Evolutionary conservation across 2,113 vertebrate species (phyloP).

Genomic region (Stegastes partitus): DNA sequence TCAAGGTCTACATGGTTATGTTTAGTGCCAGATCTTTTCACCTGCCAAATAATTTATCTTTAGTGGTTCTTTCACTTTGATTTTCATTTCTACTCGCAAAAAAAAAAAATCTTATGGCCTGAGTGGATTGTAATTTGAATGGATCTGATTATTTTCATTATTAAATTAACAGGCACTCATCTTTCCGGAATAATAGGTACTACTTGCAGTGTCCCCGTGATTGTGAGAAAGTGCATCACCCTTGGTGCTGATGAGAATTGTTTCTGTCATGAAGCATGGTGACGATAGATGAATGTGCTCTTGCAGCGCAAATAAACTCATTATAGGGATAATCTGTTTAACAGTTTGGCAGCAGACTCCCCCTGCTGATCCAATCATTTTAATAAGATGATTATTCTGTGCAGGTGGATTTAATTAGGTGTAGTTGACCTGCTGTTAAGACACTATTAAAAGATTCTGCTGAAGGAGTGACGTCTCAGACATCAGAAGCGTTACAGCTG

Average conservation of each 20-base stretch:
- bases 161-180: slow-evolving; percentile 21
- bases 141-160: slow-evolving; percentile 31
- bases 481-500: slow-evolving; percentile 43
- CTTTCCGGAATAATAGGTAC: slow-evolving; percentile 47
- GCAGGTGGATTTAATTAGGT: slow-evolving; percentile 79
- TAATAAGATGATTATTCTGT: slow-evolving; percentile 82
- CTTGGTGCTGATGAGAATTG: slow-evolving; percentile 43
- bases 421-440: slow-evolving; percentile 75
- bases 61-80: slow-evolving; percentile 25
- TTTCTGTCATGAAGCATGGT: slow-evolving; percentile 44
- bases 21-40: slow-evolving; percentile 22
- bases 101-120: not conserved
- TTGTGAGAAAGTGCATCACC: slow-evolving; percentile 27
- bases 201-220: slow-evolving; percentile 13
- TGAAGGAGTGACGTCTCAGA: slow-evolving; percentile 35
- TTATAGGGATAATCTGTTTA: slow-evolving; percentile 77
- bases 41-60: slow-evolving; percentile 11
- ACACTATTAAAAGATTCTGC: slow-evolving; percentile 64
- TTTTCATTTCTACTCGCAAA: not conserved
- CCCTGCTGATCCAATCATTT: slow-evolving; percentile 72
- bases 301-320: slow-evolving; percentile 81
- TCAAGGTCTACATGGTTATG: slow-evolving; percentile 6
- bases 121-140: slow-evolving; percentile 16
- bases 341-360: slow-evolving; percentile 59
- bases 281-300: slow-evolving; percentile 62